Evolutionary conservation across 2,888 invertebrate genomes (phyloP).

Genomic region (Xanthia icteritia): DNA sequence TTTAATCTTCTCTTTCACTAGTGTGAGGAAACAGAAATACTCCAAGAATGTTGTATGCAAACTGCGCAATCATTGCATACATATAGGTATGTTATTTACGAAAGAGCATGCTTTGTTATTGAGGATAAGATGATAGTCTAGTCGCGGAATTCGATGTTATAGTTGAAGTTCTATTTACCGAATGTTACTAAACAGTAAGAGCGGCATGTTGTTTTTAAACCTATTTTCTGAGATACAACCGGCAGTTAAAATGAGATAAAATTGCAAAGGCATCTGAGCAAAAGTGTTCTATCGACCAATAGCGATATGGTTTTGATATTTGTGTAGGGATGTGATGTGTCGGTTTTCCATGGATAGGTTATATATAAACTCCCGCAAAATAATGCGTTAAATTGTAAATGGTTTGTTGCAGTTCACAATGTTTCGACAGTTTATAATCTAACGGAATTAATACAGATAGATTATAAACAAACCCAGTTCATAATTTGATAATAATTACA

Average conservation of each 20-base stretch:
- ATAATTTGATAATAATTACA: no score
- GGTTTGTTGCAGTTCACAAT: no score
- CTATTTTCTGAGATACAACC: not conserved
- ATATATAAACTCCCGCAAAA: no score
- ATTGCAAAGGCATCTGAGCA: not conserved
- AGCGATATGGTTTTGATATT: no score
- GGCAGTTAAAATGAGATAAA: slow-evolving; percentile 14
- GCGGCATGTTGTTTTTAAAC: slow-evolving; percentile 28
- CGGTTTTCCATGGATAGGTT: no score
- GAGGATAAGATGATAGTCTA: slow-evolving; percentile 54
- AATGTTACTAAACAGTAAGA: slow-evolving; percentile 33
- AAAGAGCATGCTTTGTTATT: slow-evolving; percentile 67
- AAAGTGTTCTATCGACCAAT: no score
- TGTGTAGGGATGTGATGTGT: no score
- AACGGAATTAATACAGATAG: no score
- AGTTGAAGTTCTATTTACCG: slow-evolving; percentile 42
- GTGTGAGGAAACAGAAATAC: slow-evolving; percentile 50
- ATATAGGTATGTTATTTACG: slow-evolving; percentile 63
- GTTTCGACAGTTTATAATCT: no score
- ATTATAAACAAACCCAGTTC: no score
- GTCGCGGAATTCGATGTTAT: slow-evolving; percentile 42
- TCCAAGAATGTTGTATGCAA: slow-evolving; percentile 53
- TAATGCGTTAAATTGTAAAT: no score
- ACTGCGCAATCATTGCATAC: slow-evolving; percentile 59
- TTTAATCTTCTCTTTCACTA: slow-evolving; percentile 43